Percentiles rank a stretch among this genome's conserved stretches.
phyloP scores from a whole-genome alignment of 2,113 vertebrate species.

The Ceyx melanurus region DNA sequence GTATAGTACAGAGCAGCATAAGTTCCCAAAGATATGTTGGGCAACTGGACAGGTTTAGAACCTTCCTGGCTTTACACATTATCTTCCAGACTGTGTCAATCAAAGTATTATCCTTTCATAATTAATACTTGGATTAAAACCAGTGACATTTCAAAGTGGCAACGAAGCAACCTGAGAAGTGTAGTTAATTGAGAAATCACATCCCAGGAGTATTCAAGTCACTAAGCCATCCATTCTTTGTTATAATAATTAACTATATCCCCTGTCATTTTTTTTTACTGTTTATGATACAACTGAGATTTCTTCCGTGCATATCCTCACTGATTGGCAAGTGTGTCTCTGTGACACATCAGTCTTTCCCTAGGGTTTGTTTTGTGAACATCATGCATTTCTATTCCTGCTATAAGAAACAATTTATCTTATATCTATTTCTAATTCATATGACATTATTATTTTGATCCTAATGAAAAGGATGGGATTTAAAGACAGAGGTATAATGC shows the following conservation, averaged over 20 bases:
- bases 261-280: conserved; percentile 20
- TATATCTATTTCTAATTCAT: neutral
- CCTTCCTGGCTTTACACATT: neutral
- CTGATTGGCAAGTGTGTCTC: neutral
- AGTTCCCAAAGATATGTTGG: neutral
- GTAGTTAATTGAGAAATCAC: conserved; percentile 44
- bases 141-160: conserved; percentile 11
- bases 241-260: conserved; percentile 34
- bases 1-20: neutral
- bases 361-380: neutral
- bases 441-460: neutral
- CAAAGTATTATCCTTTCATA: conserved; percentile 3
- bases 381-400: neutral
- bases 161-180: conserved; percentile 1
- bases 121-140: conserved; percentile 47
- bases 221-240: neutral
- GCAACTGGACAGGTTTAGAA: neutral
- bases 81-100: neutral
- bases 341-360: neutral
- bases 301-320: neutral
- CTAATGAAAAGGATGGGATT: neutral
- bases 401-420: neutral
- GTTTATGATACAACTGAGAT: conserved; percentile 10
- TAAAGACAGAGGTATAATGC: neutral
- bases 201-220: neutral